A percentile compares a stretch with the other conserved stretches of the same genome.
Conservation (phyloP, 2,797 vertebrate genomes). For the Myotis daubentonii region DNA sequence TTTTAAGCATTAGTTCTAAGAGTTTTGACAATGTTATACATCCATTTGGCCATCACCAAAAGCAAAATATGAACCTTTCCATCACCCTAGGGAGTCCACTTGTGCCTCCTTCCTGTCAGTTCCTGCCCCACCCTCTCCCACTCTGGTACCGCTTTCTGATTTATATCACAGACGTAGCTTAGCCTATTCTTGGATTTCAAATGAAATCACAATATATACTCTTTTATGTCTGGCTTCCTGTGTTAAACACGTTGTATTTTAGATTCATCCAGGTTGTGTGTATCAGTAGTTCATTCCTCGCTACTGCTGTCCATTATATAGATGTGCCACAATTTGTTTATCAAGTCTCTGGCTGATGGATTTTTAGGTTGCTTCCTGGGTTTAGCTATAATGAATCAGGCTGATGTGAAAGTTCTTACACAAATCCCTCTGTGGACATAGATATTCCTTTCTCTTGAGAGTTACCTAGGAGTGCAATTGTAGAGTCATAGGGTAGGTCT, state of each 20-base stretch:
- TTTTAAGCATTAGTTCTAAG: conserved; percentile 19
- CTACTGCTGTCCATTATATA: neutral
- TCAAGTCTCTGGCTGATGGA: neutral
- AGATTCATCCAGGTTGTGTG: neutral
- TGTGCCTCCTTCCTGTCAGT: neutral
- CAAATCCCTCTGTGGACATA: neutral
- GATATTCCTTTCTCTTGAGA: neutral
- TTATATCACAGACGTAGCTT: neutral
- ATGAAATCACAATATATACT: neutral
- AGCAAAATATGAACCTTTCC: neutral
- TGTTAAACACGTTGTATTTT: neutral
- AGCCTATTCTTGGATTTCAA: neutral
- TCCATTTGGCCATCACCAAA: neutral
- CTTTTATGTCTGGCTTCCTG: neutral
- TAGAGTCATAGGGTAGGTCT: neutral
- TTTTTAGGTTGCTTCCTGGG: neutral
- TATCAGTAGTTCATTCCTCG: neutral
- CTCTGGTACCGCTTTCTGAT: neutral
- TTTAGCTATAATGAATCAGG: neutral
- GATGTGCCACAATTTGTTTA: neutral
- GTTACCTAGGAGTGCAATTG: neutral
- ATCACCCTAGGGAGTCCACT: neutral
- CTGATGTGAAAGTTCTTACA: neutral
- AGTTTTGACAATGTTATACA: conserved; percentile 40
- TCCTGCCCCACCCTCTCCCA: neutral